Conservation (phyloP, 2,888 invertebrate species). For the Phorcus lineatus region DNA sequence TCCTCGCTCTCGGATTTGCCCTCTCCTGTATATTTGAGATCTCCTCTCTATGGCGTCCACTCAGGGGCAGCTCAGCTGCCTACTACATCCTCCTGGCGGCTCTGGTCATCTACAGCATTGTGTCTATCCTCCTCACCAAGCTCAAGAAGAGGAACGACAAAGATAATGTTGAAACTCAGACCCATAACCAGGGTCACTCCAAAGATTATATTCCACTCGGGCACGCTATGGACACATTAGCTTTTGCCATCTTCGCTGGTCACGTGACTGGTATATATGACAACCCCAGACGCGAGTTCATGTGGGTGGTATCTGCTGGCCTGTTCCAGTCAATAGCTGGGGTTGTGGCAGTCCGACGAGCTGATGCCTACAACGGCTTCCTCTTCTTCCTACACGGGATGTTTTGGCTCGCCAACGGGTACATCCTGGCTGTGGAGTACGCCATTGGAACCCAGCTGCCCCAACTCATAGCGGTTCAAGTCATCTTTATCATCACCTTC, state of each 20-base stretch:
- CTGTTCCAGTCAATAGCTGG: conserved; percentile 46
- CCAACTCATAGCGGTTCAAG: conserved; percentile 42
- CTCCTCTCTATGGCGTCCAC: conserved; percentile 47
- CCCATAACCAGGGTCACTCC: conserved; percentile 22
- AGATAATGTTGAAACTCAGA: background rate
- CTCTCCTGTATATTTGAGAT: conserved; percentile 52
- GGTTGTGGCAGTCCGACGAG: conserved; percentile 46
- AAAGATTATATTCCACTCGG: conserved; percentile 50
- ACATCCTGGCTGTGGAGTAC: conserved; percentile 42
- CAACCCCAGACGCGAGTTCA: conserved; percentile 38
- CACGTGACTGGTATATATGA: conserved; percentile 44
- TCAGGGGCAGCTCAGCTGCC: conserved; percentile 45
- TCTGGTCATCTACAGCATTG: conserved; percentile 40
- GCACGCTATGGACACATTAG: conserved; percentile 50
- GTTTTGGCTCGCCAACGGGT: conserved; percentile 52
- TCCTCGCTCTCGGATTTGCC: conserved; percentile 45
- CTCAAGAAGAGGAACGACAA: conserved; percentile 30
- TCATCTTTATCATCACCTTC: conserved; percentile 46
- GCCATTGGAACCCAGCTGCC: conserved; percentile 28
- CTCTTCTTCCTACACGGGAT: conserved; percentile 47
- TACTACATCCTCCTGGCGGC: conserved; percentile 50
- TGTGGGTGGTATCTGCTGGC: conserved; percentile 52
- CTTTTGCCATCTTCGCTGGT: conserved; percentile 49
- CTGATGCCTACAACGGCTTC: conserved; percentile 40
- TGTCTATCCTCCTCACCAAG: conserved; percentile 33